phyloP scores from a whole-genome alignment of 2,888 invertebrate genomes.

The Oxytorus armatus region DNA sequence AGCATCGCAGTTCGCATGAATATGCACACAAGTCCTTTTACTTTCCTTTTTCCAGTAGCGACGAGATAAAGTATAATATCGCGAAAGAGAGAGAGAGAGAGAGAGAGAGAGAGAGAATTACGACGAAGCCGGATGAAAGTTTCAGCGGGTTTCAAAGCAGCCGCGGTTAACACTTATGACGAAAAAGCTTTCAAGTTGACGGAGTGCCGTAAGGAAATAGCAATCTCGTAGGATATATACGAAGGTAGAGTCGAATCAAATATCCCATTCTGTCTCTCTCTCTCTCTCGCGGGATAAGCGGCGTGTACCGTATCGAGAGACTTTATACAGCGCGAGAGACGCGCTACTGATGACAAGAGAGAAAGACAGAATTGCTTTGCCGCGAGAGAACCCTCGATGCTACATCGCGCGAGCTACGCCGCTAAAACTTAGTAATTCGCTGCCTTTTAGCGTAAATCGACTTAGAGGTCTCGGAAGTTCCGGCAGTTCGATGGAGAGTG shows the following conservation, averaged over 20 bases:
- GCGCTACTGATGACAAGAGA: conserved; percentile 24
- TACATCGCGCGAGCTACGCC: conserved; percentile 48
- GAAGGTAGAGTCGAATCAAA: conserved; percentile 58
- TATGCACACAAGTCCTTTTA: too few species aligned
- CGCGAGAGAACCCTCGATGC: conserved; percentile 46
- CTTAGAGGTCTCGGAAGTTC: conserved; percentile 67
- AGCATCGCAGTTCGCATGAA: conserved; percentile 2
- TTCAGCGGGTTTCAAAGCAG: conserved; percentile 39
- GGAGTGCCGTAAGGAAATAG: conserved; percentile 52
- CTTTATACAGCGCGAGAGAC: conserved; percentile 30
- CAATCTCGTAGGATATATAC: conserved; percentile 56
- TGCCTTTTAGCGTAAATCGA: conserved; percentile 69
- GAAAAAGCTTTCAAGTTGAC: conserved; percentile 63
- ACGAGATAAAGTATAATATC: neutral
- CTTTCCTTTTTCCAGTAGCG: neutral
- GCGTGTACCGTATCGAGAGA: conserved; percentile 37
- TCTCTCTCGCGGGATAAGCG: conserved; percentile 46
- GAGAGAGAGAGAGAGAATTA: neutral
- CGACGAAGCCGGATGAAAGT: conserved; percentile 34
- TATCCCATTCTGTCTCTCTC: conserved; percentile 45
- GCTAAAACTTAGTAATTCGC: conserved; percentile 68
- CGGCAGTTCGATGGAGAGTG: conserved; percentile 67
- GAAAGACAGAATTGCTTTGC: conserved; percentile 42
- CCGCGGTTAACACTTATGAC: conserved; percentile 57
- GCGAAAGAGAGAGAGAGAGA: neutral